Evolutionary conservation across 2,888 invertebrate species (phyloP).

Genomic region (Blastobasis lacticolella): DNA sequence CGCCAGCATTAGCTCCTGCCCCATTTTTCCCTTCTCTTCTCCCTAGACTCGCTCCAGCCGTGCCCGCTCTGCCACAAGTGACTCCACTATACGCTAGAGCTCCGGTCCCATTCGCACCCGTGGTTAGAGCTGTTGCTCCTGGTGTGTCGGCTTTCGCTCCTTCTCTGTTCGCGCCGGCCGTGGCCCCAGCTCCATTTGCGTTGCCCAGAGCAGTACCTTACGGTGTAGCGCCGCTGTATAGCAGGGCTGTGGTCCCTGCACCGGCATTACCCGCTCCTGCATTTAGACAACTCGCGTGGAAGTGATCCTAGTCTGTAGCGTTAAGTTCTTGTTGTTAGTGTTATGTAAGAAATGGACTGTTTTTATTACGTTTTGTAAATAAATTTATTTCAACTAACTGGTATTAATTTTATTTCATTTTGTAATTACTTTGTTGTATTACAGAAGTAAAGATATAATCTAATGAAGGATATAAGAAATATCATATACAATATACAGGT

Average conservation of each 20-base stretch:
- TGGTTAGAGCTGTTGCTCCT: conserved; percentile 25
- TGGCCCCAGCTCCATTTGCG: conserved; percentile 25
- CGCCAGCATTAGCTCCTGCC: conserved; percentile 12
- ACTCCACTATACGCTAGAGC: conserved; percentile 32
- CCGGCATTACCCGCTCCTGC: conserved; percentile 34
- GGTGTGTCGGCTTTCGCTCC: conserved; percentile 20
- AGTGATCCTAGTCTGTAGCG: conserved; percentile 38
- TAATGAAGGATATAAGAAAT: background rate
- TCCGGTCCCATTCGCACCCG: conserved; percentile 31
- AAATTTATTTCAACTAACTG: conserved; percentile 16
- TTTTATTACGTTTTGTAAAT: conserved; percentile 37
- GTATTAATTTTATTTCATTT: background rate
- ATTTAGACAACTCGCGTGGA: conserved; percentile 52
- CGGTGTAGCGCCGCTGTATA: conserved; percentile 42
- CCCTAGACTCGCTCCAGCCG: conserved; percentile 1
- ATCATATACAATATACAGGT: no score
- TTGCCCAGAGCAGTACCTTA: conserved; percentile 24
- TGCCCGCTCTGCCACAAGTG: conserved; percentile 13
- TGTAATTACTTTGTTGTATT: background rate
- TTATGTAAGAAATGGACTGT: conserved; percentile 19
- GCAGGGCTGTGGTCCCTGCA: conserved; percentile 26
- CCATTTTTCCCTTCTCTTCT: conserved; percentile 1
- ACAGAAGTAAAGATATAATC: background rate
- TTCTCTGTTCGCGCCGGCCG: conserved; percentile 19
- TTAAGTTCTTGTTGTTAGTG: conserved; percentile 22